Base-by-base conservation (phyloP, 2,797 vertebrate species). In the Malacoctenus gilli region DNA sequence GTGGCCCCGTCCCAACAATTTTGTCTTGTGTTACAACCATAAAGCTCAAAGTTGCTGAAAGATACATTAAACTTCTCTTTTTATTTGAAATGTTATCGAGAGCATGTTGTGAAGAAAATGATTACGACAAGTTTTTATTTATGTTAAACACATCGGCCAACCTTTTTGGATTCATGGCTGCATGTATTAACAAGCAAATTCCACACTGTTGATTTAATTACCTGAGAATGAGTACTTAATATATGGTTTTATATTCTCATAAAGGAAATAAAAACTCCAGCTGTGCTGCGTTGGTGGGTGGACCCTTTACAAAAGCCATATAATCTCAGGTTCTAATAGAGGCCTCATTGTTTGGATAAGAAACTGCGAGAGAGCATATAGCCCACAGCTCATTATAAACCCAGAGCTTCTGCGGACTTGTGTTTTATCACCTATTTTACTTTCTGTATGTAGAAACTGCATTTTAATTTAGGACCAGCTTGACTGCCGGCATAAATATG, bases 351-450 rank as follows among this genome's bases (percentile, higher is more conserved):
- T 87, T 80, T 47, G 54, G 60, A 75, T 61, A 37, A 71, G 62
- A 63, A 75, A 59, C 28, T 55, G 35, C 46, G 38, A 46, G 50
- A n/a, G n/a, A n/a, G n/a, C n/a, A n/a, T n/a, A n/a, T 37, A 56
- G 15, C 51, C 60, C 34, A 23, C 70, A 65, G 77, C 56, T 77
- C 74, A 79, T 81, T 78, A 79, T 68, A 73, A 70, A 74, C 43
- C 0, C 2, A 59, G 50, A 72, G 55, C 70, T 61, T 59, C 63
- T 47, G 67, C 63, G 56, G 65, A 19, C 38, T 38, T 50, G 28
- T 40, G 55, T 81, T 87, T 87, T 85, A 86, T 77, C 78, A 62
- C 53, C 74, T 5, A 59, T 80, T 86, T 80, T 61, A 80, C 71
- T 72, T 58, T 79, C 62, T 65, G 52, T 69, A 64, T 75, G 69